These are phyloP conservation scores for Eristalis pertinax DNA, from an alignment of 2,888 invertebrate species.

Conservation along the genomic window DNA sequence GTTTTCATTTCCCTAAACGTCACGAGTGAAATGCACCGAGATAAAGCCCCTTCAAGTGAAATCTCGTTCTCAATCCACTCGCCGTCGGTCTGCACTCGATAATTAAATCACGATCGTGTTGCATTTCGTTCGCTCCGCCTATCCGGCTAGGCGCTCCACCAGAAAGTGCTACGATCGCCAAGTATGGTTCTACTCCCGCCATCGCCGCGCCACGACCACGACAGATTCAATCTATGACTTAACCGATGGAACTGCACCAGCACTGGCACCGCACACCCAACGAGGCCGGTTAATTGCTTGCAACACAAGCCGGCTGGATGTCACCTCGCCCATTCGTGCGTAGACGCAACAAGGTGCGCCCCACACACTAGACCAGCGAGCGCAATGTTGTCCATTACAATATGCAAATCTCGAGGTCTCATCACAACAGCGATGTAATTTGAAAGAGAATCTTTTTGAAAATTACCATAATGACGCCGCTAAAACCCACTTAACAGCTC, in stretches of 20 bases:
- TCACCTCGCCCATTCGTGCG: neutral
- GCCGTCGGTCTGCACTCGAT: neutral
- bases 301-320: neutral
- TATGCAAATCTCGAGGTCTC: neutral
- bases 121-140: neutral
- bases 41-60: neutral
- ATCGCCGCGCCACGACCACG: slow-evolving; percentile 14
- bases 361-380: neutral
- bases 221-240: slow-evolving; percentile 57
- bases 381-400: neutral
- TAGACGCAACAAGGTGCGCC: neutral
- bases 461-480: slow-evolving; percentile 59
- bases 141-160: neutral
- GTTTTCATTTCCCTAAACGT: neutral
- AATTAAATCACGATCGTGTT: neutral
- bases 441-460: slow-evolving; percentile 39
- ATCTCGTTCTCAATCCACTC: neutral
- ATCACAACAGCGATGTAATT: slow-evolving; percentile 1
- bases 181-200: slow-evolving; percentile 34
- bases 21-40: neutral
- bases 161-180: slow-evolving; percentile 38
- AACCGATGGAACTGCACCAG: slow-evolving; percentile 40
- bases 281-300: slow-evolving; percentile 37
- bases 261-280: neutral
- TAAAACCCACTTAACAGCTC: slow-evolving; percentile 40